Conservation (phyloP, 2,113 vertebrate genomes). For the Ellobius talpinus region DNA sequence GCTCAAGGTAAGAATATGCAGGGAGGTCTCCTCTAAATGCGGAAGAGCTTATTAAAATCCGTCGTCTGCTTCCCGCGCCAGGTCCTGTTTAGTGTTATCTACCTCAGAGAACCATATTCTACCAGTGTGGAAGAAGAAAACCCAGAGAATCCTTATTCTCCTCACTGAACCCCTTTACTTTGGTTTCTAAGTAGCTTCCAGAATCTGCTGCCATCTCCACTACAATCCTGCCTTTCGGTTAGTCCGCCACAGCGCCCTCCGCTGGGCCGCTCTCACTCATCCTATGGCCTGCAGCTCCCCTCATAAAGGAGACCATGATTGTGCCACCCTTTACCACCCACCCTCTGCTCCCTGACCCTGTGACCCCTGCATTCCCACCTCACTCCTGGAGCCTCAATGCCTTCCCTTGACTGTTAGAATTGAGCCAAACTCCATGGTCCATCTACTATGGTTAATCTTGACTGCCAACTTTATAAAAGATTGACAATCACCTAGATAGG, state of each 20-base stretch:
- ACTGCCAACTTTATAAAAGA: neutral
- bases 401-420: neutral
- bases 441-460: neutral
- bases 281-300: fast-evolving
- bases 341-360: neutral
- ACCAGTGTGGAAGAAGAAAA: neutral
- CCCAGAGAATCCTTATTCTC: neutral
- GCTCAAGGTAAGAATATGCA: neutral
- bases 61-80: neutral
- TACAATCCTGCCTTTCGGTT: neutral
- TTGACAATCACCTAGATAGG: neutral
- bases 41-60: neutral
- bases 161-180: neutral
- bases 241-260: fast-evolving
- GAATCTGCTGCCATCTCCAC: neutral
- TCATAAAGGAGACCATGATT: neutral
- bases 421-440: neutral
- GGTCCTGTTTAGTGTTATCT: neutral
- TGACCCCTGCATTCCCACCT: fast-evolving
- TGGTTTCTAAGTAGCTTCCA: neutral
- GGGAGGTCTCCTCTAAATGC: neutral
- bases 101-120: neutral
- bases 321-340: neutral
- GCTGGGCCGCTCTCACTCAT: neutral
- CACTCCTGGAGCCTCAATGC: neutral